These are phyloP conservation scores for Hydrotaea cyrtoneurina DNA, from an alignment of 2,888 invertebrate genomes.

Conservation along the genomic window DNA sequence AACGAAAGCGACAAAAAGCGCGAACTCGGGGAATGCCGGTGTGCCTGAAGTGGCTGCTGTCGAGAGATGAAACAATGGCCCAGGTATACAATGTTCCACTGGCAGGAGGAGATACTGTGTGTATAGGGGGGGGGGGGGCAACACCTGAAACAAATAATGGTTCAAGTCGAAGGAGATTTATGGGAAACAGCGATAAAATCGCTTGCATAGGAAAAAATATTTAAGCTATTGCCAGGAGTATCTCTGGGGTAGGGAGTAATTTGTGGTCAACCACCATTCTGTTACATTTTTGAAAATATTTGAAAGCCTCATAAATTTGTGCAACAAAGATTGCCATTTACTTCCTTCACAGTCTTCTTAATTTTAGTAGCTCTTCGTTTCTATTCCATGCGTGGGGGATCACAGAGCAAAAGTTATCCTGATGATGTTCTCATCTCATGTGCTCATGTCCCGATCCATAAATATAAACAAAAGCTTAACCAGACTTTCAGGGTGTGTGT, in stretches of 20 bases:
- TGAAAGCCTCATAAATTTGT: constrained; percentile 48
- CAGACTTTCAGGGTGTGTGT: not conserved
- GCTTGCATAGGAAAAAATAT: not conserved
- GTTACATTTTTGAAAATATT: no score
- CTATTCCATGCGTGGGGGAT: constrained; percentile 23
- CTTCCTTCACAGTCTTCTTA: no score
- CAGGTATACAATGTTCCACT: not conserved
- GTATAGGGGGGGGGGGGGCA: no score
- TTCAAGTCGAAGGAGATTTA: not conserved
- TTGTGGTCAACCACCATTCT: no score
- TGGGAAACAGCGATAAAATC: not conserved
- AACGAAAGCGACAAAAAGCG: not conserved
- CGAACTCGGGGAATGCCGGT: not conserved
- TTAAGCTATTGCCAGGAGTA: no score
- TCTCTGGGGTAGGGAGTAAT: no score
- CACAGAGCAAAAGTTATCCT: constrained; percentile 23
- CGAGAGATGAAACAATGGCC: not conserved
- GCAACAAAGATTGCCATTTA: constrained; percentile 11
- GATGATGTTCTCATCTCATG: not conserved
- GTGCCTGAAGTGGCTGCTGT: not conserved
- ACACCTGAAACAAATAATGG: constrained; percentile 23
- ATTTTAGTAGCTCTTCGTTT: not conserved
- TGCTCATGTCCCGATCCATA: not conserved
- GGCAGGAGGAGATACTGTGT: not conserved
- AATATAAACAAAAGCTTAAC: constrained; percentile 1